Evolutionary conservation across 2,113 vertebrate genomes (phyloP), one percentile per base, ranked within the genome.

Genomic region (Epinephelus cyanopodus): DNA sequence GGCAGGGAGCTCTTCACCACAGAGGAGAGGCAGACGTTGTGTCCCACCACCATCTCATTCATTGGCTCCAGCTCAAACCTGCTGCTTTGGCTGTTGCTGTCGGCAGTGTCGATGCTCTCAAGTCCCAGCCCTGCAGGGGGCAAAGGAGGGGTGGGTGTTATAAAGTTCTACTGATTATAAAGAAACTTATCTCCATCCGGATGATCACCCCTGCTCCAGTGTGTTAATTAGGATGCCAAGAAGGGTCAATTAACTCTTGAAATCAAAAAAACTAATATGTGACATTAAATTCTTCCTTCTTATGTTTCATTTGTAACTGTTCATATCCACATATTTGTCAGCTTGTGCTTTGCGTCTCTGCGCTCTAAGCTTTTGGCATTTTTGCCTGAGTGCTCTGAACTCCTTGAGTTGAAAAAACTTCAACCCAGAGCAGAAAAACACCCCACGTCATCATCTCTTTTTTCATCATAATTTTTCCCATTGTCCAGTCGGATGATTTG

Each of bases 61-160:
- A 97, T 96, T 15, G 97, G 97, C 65, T 99, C 96, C 17, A 99
- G 81, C 90, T 98, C 97, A 72, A 98, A 86, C 74, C 95, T 77
- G 23, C 94, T 94, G 60, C 94, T 90, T 5, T 95, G 96, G 48
- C 96, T 93, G 63, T 86, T 61, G 58, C 79, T 54, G 79, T 97
- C 96, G 39, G 97, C 97, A 7, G 90, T 81, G 82, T 97, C 95
- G 81, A 99, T 95, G 71, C 85, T 90, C 82, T 99, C 97, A 3
- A 96, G 89, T 98, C 96, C 98, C 98, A 99, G 64, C 95, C 86
- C 98, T 99, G 93, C 19, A 37, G 50, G 12, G 5, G 19, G 4
- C 9, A 42, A 10, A n/a, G 48, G 15, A 13, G 14, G 11, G 42
- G 42, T 2, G 5, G 17, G 37, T 4, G 27, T 62, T 12, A 74